Evolutionary conservation across 2,797 vertebrate genomes (phyloP), one percentile per base, ranked within the genome.

Genomic region (Otolemur crassicaudatus): DNA sequence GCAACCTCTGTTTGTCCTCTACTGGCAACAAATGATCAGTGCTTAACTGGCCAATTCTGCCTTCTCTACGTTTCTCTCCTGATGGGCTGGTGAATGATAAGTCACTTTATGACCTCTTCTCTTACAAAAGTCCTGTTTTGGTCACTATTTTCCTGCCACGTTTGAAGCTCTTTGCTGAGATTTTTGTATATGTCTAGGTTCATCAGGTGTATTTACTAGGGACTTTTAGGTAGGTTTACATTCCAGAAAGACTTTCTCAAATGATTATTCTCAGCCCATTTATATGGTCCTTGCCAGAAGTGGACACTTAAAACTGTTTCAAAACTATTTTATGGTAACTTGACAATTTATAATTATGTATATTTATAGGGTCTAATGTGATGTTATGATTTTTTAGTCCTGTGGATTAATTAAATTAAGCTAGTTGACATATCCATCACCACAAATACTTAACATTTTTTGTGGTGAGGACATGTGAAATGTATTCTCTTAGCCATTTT

Each of bases 181-280:
- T 72, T 79, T 58, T 77, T 95, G 43, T 84, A 77, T 37, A 43
- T 85, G 40, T 84, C 3, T 85, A 69, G 49, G 56, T 6, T 81
- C 67, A 73, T 87, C 14, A 43, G 25, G 19, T 94, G n/a, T 84
- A 61, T 65, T 87, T 94, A n/a, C 12, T 46, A 88, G 29, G 29
- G 43, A 9, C 1, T 73, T 63, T 63, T 87, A 82, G 22, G 16
- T 85, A 88, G 37, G 89, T 85, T 86, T 91, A 40, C 25, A 91
- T 94, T 82, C 61, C 73, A 43, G 43, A 92, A 95, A 63, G 49
- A 46, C 5, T 91, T 96, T 79, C 56, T 25, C 67, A 94, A 96
- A 84, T 75, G 40, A 29, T 79, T 94, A 25, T 80, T 94, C 60
- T 97, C 65, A 92, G 60, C 22, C 49, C 82, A 22, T 83, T 88